These are phyloP conservation scores for Odontomachus brunneus DNA, from an alignment of 1,140 invertebrate genomes.

Conservation along the genomic window DNA sequence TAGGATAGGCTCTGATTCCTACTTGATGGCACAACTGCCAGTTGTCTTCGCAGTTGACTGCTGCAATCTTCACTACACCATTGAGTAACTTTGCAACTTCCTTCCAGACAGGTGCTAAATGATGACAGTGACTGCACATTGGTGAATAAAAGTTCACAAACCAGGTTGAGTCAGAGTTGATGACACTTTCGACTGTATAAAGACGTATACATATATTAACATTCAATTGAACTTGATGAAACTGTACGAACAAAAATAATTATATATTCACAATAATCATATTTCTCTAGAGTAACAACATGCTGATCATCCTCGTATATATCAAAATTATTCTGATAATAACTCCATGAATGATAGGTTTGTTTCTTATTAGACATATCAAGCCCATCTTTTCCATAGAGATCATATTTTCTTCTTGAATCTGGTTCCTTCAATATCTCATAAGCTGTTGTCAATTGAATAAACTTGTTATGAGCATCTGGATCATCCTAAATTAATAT, in stretches of 20 bases:
- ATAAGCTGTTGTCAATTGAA: conserved; percentile 92
- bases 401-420: conserved; percentile 91
- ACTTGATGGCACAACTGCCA: conserved; percentile 89
- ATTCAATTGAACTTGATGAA: conserved; percentile 6
- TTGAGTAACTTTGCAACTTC: conserved; percentile 90
- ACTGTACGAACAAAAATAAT: not conserved
- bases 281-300: conserved; percentile 90
- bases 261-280: conserved; percentile 90
- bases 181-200: conserved; percentile 87
- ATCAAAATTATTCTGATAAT: conserved; percentile 94
- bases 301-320: conserved; percentile 95
- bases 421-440: conserved; percentile 93
- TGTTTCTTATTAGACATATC: conserved; percentile 83
- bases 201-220: conserved; percentile 13
- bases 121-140: conserved; percentile 93
- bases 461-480: conserved; percentile 91
- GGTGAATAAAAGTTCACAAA: conserved; percentile 95
- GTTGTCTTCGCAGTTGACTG: conserved; percentile 93
- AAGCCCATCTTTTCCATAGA: conserved; percentile 90
- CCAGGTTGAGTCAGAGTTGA: conserved; percentile 89
- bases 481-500: conserved; percentile 87
- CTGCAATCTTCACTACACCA: conserved; percentile 90
- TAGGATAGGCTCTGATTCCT: conserved; percentile 90
- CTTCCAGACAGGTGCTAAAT: conserved; percentile 92
- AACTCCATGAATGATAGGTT: conserved; percentile 92